A percentile compares a stretch with the other conserved stretches of the same genome.
Evolutionary conservation across 2,797 vertebrate genomes (phyloP).

Genomic region (Malacoctenus gilli): DNA sequence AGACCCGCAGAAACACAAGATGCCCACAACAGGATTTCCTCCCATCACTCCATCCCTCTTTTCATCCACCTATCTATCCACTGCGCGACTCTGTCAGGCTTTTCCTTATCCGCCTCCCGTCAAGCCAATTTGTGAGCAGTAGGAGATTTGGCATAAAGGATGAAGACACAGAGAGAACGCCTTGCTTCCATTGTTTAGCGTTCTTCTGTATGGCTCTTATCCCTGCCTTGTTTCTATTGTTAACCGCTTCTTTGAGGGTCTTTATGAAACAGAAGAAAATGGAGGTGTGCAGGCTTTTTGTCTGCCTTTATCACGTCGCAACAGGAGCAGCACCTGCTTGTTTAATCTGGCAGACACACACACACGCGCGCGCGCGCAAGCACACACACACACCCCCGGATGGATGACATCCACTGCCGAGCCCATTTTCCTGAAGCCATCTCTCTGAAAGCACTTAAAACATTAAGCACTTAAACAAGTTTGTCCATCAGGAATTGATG

Average conservation of each 20-base stretch:
- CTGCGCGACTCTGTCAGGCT: constrained; percentile 52
- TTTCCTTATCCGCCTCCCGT: constrained; percentile 54
- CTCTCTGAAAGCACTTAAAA: constrained; percentile 32
- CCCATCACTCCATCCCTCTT: constrained; percentile 25
- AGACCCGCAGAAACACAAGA: constrained; percentile 27
- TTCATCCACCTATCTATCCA: constrained; percentile 24
- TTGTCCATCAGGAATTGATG: constrained; percentile 12
- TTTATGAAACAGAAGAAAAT: constrained; percentile 30
- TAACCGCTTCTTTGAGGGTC: constrained; percentile 20
- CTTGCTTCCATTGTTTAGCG: constrained; percentile 27
- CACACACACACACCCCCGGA: no score
- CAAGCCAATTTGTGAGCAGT: constrained; percentile 42
- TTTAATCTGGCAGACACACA: constrained; percentile 29
- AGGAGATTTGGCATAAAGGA: constrained; percentile 48
- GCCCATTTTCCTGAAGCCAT: constrained; percentile 13
- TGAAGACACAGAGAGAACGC: constrained; percentile 10
- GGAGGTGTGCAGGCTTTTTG: constrained; percentile 27
- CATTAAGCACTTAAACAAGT: constrained; percentile 38
- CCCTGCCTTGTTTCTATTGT: constrained; percentile 44
- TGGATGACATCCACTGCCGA: constrained; percentile 2
- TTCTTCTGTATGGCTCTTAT: constrained; percentile 32
- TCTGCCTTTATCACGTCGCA: constrained; percentile 43
- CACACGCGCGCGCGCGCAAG: no score
- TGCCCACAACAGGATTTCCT: constrained; percentile 42
- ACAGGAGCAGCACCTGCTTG: constrained; percentile 45